Evolutionary conservation across 2,797 vertebrate species (phyloP).

Genomic region (Discoglossus pictus): DNA sequence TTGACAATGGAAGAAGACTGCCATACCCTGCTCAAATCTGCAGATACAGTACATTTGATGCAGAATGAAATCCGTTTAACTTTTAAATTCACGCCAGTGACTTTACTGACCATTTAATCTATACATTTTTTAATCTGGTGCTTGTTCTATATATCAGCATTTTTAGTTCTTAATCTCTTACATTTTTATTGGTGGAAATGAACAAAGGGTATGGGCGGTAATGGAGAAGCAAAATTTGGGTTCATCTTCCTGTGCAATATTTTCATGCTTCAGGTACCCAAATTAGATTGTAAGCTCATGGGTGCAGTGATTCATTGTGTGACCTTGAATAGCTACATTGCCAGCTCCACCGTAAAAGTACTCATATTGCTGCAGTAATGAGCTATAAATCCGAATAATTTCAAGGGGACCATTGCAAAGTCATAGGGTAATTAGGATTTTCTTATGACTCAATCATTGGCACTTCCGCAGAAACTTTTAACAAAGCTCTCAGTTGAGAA

Average conservation of each 20-base stretch:
- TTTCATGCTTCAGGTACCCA: neutral
- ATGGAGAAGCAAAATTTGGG: neutral
- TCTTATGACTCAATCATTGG: conserved; percentile 40
- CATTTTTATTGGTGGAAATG: no score
- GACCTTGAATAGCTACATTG: conserved; percentile 6
- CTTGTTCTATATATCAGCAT: no score
- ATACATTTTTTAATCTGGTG: no score
- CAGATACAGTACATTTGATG: no score
- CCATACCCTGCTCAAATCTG: no score
- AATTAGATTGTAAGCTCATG: conserved; percentile 35
- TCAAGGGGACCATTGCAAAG: conserved; percentile 32
- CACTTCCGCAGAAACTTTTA: conserved; percentile 30
- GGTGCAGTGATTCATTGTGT: conserved; percentile 25
- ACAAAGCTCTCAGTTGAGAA: conserved; percentile 46
- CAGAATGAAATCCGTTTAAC: no score
- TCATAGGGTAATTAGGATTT: conserved; percentile 40
- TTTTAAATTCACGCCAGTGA: no score
- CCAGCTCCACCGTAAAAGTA: neutral
- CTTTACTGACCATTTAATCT: no score
- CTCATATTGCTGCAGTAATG: conserved; percentile 29
- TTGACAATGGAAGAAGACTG: no score
- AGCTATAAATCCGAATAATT: conserved; percentile 38
- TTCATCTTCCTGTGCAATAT: neutral
- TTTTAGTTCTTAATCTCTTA: no score
- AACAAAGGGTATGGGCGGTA: no score